Conservation (phyloP, 2,113 vertebrate genomes). For the Lasiurus cinereus region DNA sequence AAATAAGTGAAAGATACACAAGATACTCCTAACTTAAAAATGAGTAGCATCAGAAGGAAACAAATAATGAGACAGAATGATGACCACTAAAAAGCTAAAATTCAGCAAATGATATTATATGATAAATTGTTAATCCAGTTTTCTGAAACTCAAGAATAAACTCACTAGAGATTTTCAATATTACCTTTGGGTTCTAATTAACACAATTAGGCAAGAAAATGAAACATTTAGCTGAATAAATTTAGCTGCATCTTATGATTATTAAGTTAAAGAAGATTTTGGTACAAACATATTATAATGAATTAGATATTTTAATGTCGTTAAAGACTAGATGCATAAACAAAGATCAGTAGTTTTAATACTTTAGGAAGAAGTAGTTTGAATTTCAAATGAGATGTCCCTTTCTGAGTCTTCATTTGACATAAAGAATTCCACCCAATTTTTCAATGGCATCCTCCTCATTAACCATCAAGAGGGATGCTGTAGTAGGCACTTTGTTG, state of each 20-base stretch:
- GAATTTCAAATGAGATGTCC: not conserved
- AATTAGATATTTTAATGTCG: not conserved
- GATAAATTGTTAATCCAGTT: not conserved
- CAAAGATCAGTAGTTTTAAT: not conserved
- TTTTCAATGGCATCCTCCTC: not conserved
- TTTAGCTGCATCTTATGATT: not conserved
- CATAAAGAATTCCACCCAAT: not conserved
- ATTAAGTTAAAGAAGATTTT: slow-evolving; percentile 21
- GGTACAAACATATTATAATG: not conserved
- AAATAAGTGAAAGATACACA: not conserved
- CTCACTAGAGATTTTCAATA: not conserved
- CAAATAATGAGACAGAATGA: not conserved
- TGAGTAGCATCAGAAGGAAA: not conserved
- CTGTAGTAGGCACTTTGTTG: fast-evolving
- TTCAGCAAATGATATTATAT: not conserved
- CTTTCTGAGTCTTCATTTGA: not conserved
- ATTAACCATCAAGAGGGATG: not conserved
- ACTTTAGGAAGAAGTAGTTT: not conserved
- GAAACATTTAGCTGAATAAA: not conserved
- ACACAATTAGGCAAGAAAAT: not conserved
- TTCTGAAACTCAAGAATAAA: slow-evolving; percentile 15
- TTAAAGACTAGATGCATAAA: not conserved
- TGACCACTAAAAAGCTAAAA: not conserved
- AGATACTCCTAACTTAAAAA: not conserved
- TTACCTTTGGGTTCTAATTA: not conserved